Percentiles rank a stretch among this genome's conserved stretches.
phyloP scores from a whole-genome alignment of 2,797 vertebrate genomes.

The Ispidina lecontei region DNA sequence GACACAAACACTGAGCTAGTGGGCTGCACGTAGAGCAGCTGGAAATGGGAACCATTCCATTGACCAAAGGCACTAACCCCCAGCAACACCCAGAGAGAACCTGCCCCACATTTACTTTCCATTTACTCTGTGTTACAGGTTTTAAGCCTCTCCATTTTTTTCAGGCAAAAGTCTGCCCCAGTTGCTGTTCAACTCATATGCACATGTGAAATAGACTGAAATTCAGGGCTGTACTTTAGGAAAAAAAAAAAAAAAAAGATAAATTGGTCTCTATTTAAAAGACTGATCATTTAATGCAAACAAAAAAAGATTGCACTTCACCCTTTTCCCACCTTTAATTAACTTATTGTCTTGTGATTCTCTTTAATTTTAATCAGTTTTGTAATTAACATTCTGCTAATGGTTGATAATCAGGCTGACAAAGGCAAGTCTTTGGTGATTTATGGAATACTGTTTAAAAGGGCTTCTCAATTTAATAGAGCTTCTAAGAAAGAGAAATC shows the following conservation, averaged over 20 bases:
- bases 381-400: background rate
- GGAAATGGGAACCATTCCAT: background rate
- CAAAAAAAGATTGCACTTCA: background rate
- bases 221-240: background rate
- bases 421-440: background rate
- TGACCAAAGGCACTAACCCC: background rate
- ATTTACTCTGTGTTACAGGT: background rate
- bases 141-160: background rate
- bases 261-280: background rate
- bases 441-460: background rate
- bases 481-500: background rate
- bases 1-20: slow-evolving; percentile 3
- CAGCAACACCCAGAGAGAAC: background rate
- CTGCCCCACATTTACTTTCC: background rate
- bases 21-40: background rate
- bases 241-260: fast-evolving
- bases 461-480: background rate
- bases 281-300: background rate
- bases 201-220: background rate
- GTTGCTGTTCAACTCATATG: background rate
- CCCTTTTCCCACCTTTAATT: background rate
- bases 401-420: background rate
- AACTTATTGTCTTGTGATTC: background rate
- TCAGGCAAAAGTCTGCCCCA: background rate
- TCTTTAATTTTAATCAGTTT: background rate